These are phyloP conservation scores for Diachasma alloeum DNA, from an alignment of 1,140 invertebrate species.

Conservation along the genomic window DNA sequence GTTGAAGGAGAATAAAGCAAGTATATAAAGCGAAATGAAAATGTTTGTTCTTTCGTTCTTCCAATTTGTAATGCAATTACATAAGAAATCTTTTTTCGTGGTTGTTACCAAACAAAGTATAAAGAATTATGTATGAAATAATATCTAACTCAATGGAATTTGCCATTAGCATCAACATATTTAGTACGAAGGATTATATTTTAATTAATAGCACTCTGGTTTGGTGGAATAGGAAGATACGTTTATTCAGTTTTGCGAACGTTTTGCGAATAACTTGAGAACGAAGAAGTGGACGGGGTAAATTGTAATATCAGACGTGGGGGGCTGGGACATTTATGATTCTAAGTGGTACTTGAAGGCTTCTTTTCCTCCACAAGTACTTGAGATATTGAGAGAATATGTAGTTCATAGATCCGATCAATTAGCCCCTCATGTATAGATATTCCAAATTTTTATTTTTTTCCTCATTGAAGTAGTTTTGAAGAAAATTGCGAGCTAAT, in stretches of 20 bases:
- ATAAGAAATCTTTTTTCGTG: slow-evolving; percentile 1
- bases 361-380: too few relatives aligned
- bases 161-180: slow-evolving; percentile 33
- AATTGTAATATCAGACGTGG: background rate
- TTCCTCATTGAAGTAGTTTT: too few relatives aligned
- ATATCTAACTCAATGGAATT: slow-evolving; percentile 14
- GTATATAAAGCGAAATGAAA: background rate
- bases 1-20: slow-evolving; percentile 14
- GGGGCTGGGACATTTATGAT: too few relatives aligned
- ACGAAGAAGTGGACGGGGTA: background rate
- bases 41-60: slow-evolving; percentile 20
- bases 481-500: too few relatives aligned
- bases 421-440: too few relatives aligned
- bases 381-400: too few relatives aligned
- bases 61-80: background rate
- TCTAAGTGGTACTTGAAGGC: too few relatives aligned
- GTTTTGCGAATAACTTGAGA: background rate
- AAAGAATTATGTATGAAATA: slow-evolving; percentile 19
- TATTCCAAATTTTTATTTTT: too few relatives aligned
- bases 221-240: background rate
- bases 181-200: background rate
- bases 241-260: background rate
- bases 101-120: slow-evolving; percentile 23
- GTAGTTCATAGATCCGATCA: too few relatives aligned
- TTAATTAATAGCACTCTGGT: background rate